A percentile compares a stretch with the other conserved stretches of the same genome.
phyloP scores from a whole-genome alignment of 2,797 vertebrate genomes.

The Vireo griseus region DNA sequence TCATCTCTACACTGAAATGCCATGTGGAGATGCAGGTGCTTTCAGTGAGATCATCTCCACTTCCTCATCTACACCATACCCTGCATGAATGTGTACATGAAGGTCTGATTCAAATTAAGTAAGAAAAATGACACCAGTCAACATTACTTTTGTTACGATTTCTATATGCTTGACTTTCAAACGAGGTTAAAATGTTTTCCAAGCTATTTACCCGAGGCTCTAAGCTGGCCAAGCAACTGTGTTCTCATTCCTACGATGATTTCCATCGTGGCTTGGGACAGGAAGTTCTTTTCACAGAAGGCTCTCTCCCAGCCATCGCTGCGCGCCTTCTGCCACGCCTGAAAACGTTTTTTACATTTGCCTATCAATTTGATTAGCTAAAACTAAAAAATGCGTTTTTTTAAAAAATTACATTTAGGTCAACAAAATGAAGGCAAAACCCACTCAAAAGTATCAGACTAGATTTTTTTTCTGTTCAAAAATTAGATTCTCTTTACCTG shows the following conservation, averaged over 20 bases:
- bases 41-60: neutral
- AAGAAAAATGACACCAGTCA: neutral
- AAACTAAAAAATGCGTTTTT: neutral
- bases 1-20: neutral
- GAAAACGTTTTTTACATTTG: neutral
- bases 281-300: slow-evolving; percentile 94
- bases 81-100: neutral
- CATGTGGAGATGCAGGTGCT: neutral
- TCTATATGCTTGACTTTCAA: neutral
- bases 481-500: neutral
- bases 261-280: slow-evolving; percentile 94
- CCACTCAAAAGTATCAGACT: neutral
- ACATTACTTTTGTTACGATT: neutral
- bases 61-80: neutral
- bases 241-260: slow-evolving; percentile 92
- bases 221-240: slow-evolving; percentile 88
- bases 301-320: slow-evolving; percentile 89
- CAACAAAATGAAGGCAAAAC: neutral
- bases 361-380: neutral
- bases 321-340: slow-evolving; percentile 95
- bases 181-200: neutral
- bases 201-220: slow-evolving; percentile 85
- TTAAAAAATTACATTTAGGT: rapidly evolving
- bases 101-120: neutral
- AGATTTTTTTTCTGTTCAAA: neutral